Evolutionary conservation across 1,140 invertebrate genomes (phyloP).

Genomic region (Penaeus japonicus): DNA sequence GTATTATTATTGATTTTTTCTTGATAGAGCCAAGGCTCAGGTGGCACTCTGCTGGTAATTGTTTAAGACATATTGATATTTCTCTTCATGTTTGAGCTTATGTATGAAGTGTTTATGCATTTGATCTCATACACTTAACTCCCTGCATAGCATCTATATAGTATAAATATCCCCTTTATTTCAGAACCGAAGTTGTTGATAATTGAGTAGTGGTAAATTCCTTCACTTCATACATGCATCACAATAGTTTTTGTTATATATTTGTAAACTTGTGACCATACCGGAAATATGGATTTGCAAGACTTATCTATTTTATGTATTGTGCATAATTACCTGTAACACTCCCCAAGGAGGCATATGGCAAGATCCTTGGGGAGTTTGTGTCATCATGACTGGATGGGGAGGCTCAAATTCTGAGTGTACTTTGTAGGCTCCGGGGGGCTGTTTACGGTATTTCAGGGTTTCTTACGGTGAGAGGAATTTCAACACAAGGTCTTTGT

Average conservation of each 20-base stretch:
- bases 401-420: too few relatives aligned
- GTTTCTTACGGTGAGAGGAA: too few relatives aligned
- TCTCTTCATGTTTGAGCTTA: conserved; percentile 30
- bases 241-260: conserved; percentile 33
- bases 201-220: conserved; percentile 20
- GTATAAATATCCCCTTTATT: not conserved
- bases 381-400: too few relatives aligned
- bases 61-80: conserved; percentile 18
- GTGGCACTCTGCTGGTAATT: conserved; percentile 16
- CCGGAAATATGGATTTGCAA: not conserved
- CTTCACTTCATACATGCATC: conserved; percentile 36
- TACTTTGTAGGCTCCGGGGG: too few relatives aligned
- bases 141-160: not conserved
- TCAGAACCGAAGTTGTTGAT: not conserved
- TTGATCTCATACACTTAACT: conserved; percentile 29
- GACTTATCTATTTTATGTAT: conserved; percentile 19
- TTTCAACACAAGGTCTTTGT: too few relatives aligned
- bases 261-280: conserved; percentile 16
- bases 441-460: too few relatives aligned
- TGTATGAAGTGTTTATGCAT: conserved; percentile 33
- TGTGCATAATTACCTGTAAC: conserved; percentile 4
- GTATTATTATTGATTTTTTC: not conserved
- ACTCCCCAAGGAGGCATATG: too few relatives aligned
- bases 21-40: not conserved
- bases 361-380: too few relatives aligned